These are phyloP conservation scores for Augochlorella aurata DNA, from an alignment of 2,888 invertebrate species.

Conservation along the genomic window DNA sequence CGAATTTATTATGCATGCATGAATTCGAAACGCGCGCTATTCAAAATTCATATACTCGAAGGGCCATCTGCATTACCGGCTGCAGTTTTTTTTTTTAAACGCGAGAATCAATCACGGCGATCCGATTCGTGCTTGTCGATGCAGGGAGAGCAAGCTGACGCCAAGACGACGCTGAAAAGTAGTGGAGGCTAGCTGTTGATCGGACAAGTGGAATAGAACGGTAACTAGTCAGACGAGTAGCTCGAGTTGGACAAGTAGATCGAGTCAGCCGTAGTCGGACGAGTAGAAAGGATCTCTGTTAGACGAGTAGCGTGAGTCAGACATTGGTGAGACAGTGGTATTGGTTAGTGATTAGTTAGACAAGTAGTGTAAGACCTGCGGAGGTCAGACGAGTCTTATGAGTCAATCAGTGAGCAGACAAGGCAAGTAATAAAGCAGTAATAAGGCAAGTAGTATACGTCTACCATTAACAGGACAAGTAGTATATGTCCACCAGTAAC, in stretches of 20 bases:
- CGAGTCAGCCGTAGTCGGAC: too few relatives aligned
- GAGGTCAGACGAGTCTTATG: too few relatives aligned
- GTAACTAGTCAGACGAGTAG: too few relatives aligned
- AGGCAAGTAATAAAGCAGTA: too few relatives aligned
- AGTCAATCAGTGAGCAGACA: too few relatives aligned
- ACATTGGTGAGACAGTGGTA: too few relatives aligned
- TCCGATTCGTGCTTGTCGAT: constrained; percentile 43
- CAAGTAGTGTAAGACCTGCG: too few relatives aligned
- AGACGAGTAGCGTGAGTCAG: too few relatives aligned
- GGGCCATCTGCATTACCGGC: constrained; percentile 50
- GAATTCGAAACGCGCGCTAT: constrained; percentile 64
- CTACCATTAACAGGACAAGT: neutral
- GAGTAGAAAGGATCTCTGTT: too few relatives aligned
- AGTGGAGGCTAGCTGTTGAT: neutral
- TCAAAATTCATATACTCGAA: constrained; percentile 62
- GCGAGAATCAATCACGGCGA: constrained; percentile 58
- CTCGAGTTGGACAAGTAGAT: too few relatives aligned
- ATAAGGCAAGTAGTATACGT: too few relatives aligned
- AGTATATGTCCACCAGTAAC: rapidly evolving
- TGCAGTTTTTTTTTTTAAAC: constrained; percentile 41
- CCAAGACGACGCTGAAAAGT: neutral
- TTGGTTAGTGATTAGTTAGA: too few relatives aligned
- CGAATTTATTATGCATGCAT: constrained; percentile 68
- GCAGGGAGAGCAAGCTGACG: neutral
- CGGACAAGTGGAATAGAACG: neutral